phyloP scores from a whole-genome alignment of 2,888 invertebrate species.

The Tipula helvola region DNA sequence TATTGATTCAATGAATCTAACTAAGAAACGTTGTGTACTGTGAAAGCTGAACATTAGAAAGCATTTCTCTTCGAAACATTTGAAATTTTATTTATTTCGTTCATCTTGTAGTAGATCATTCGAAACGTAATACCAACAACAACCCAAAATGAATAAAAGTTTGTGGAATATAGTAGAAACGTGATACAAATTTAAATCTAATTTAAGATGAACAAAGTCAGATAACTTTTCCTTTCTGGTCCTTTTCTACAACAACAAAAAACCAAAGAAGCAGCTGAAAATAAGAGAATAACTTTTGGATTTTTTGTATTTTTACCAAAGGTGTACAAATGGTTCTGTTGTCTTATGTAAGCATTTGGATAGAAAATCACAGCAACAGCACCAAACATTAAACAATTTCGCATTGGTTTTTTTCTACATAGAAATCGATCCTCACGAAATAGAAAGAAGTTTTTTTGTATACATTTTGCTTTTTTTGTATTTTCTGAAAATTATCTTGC shows the following conservation, averaged over 20 bases:
- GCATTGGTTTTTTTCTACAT: neutral
- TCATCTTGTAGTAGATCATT: neutral
- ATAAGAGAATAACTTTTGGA: neutral
- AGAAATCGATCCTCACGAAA: neutral
- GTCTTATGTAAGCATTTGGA: neutral
- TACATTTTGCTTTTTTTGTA: neutral
- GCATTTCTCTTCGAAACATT: neutral
- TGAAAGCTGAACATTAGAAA: neutral
- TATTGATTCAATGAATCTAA: neutral
- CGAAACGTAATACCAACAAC: neutral
- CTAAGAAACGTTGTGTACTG: neutral
- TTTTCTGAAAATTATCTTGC: neutral
- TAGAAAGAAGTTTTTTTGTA: neutral
- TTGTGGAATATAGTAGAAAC: neutral
- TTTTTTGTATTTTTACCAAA: neutral
- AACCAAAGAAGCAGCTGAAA: neutral
- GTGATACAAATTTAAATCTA: slow-evolving; percentile 4
- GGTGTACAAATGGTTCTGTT: neutral
- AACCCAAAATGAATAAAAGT: neutral
- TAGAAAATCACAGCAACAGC: neutral
- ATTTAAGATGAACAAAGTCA: neutral
- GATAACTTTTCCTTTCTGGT: neutral
- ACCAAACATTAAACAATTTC: neutral
- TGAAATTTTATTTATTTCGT: neutral
- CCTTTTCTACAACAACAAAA: neutral